phyloP scores from a whole-genome alignment of 2,113 vertebrate genomes.

The Phyllostomus discolor region DNA sequence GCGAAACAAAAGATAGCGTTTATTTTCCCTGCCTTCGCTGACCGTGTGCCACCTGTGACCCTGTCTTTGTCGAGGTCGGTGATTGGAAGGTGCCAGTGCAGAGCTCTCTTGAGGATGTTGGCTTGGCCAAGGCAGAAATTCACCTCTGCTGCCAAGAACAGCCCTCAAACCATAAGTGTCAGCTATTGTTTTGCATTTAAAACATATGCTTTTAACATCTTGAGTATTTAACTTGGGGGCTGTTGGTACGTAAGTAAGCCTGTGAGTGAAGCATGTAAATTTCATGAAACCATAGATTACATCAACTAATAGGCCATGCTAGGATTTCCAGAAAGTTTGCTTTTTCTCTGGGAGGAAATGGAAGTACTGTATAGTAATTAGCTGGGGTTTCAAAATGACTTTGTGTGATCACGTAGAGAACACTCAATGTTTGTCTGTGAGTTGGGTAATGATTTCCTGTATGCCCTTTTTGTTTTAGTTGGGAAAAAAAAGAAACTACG shows the following conservation, averaged over 20 bases:
- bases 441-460: background rate
- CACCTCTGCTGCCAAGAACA: slow-evolving; percentile 30
- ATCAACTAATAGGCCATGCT: background rate
- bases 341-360: background rate
- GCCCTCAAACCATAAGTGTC: slow-evolving; percentile 8
- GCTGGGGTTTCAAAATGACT: background rate
- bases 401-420: background rate
- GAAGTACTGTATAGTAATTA: background rate
- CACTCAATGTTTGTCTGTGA: background rate
- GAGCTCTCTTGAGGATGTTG: background rate
- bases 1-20: background rate
- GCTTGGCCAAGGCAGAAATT: background rate
- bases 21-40: background rate
- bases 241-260: background rate
- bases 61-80: background rate
- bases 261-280: background rate
- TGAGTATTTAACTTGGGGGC: background rate
- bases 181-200: background rate
- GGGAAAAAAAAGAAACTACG: background rate
- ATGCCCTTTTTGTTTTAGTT: background rate
- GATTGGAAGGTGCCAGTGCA: background rate
- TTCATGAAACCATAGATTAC: background rate
- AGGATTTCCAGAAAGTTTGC: background rate
- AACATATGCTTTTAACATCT: slow-evolving; percentile 17
- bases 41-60: background rate